phyloP scores from a whole-genome alignment of 2,888 invertebrate species.

The Gymnosoma rotundatum region DNA sequence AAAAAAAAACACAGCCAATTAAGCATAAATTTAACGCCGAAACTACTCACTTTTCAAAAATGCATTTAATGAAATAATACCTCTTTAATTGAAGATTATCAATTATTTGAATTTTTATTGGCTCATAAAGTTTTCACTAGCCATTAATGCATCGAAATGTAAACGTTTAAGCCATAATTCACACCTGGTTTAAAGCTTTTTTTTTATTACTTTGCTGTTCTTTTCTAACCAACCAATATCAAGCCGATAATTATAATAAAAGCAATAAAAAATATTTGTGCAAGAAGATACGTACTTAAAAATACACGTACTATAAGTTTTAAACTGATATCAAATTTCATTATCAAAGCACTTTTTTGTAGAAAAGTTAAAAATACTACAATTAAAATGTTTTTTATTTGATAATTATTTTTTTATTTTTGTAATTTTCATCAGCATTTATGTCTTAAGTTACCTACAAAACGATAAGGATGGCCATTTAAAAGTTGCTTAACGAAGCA shows the following conservation, averaged over 20 bases:
- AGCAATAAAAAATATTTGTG: slow-evolving; percentile 25
- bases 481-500: slow-evolving; percentile 47
- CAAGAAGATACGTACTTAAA: slow-evolving; percentile 23
- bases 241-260: slow-evolving; percentile 2
- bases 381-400: not conserved
- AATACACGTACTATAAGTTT: slow-evolving; percentile 16
- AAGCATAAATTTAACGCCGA: no score
- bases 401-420: no score
- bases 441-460: slow-evolving; percentile 65
- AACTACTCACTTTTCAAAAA: no score
- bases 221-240: not conserved
- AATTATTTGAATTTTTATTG: slow-evolving; percentile 5
- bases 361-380: slow-evolving; percentile 34
- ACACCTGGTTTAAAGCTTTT: slow-evolving; percentile 42
- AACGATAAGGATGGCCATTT: slow-evolving; percentile 48
- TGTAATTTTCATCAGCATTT: slow-evolving; percentile 41
- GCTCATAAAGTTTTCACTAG: not conserved
- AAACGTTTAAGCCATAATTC: slow-evolving; percentile 14
- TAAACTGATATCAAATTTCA: slow-evolving; percentile 53
- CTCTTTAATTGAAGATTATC: not conserved
- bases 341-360: slow-evolving; percentile 39
- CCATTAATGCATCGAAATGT: not conserved
- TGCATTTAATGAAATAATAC: not conserved
- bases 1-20: no score
- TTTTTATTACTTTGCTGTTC: not conserved